Percentiles rank a stretch among this genome's conserved stretches.
phyloP scores from a whole-genome alignment of 2,113 vertebrate genomes.

The Zingel zingel region DNA sequence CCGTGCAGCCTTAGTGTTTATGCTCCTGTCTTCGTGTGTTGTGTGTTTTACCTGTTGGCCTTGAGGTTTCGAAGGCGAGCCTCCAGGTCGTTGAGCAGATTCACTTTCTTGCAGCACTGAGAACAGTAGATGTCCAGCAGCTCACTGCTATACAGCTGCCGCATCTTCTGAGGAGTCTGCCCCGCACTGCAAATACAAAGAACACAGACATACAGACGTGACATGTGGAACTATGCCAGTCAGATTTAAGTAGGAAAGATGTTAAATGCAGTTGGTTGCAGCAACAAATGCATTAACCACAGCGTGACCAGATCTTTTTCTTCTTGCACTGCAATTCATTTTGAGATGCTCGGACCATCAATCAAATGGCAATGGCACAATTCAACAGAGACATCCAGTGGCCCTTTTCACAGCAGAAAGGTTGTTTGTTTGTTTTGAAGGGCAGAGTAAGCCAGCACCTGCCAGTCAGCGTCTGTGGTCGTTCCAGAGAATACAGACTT shows the following conservation, averaged over 20 bases:
- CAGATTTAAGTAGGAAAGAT: no score
- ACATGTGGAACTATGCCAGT: neutral
- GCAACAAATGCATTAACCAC: neutral
- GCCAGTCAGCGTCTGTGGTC: no score
- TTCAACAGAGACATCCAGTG: no score
- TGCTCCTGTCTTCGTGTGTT: neutral
- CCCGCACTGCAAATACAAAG: constrained; percentile 85
- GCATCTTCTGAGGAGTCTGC: constrained; percentile 93
- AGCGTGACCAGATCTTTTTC: no score
- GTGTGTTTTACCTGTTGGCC: constrained; percentile 89
- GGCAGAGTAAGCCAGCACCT: no score
- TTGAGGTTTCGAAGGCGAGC: constrained; percentile 95
- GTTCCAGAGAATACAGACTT: no score
- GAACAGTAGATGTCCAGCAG: constrained; percentile 95
- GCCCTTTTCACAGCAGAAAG: no score
- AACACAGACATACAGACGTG: neutral
- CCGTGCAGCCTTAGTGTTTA: neutral
- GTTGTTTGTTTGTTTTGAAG: no score
- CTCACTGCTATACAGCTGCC: constrained; percentile 88
- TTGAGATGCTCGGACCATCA: no score
- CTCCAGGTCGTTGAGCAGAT: constrained; percentile 95
- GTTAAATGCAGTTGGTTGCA: neutral
- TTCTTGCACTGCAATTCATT: no score
- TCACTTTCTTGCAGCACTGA: constrained; percentile 98
- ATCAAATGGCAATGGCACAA: no score